Conservation (phyloP, 1,140 invertebrate species). For the Drosophila pachea region DNA sequence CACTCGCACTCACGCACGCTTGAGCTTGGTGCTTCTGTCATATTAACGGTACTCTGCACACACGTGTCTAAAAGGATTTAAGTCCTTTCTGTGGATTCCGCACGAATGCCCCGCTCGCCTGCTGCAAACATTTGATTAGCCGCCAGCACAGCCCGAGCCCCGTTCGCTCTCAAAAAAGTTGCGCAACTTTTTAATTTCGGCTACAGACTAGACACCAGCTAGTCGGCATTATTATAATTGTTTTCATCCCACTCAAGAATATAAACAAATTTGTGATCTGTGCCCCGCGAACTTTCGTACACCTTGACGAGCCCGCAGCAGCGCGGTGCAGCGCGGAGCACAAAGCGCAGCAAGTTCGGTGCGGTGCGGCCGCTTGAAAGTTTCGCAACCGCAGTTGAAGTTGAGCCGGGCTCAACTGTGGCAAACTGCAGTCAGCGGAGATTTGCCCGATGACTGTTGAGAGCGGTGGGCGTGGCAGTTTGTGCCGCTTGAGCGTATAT, state of each 20-base stretch:
- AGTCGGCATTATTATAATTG: conserved; percentile 39
- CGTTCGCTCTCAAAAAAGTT: conserved; percentile 47
- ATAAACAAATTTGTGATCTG: conserved; percentile 14
- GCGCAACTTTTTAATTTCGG: conserved; percentile 59
- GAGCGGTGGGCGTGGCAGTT: not conserved
- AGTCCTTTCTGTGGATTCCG: conserved; percentile 57
- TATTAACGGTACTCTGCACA: conserved; percentile 75
- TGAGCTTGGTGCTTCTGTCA: conserved; percentile 74
- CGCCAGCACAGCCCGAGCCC: too few species aligned
- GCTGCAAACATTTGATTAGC: conserved; percentile 76
- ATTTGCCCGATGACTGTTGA: conserved; percentile 11
- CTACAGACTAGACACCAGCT: conserved; percentile 10
- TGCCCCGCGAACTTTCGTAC: conserved; percentile 2
- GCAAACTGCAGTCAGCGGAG: conserved; percentile 41
- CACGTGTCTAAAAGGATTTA: conserved; percentile 75
- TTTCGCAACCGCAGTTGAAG: conserved; percentile 47
- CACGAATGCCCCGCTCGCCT: conserved; percentile 47
- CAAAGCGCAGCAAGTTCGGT: conserved; percentile 13
- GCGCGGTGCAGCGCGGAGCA: conserved; percentile 1
- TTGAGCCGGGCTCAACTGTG: conserved; percentile 8
- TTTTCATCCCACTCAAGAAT: conserved; percentile 11
- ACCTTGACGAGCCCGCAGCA: conserved; percentile 11
- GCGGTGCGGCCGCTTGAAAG: conserved; percentile 48
- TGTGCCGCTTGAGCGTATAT: conserved; percentile 15
- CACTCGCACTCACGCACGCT: conserved; percentile 42